phyloP scores from a whole-genome alignment of 2,797 vertebrate species.

The Oophaga sylvatica region DNA sequence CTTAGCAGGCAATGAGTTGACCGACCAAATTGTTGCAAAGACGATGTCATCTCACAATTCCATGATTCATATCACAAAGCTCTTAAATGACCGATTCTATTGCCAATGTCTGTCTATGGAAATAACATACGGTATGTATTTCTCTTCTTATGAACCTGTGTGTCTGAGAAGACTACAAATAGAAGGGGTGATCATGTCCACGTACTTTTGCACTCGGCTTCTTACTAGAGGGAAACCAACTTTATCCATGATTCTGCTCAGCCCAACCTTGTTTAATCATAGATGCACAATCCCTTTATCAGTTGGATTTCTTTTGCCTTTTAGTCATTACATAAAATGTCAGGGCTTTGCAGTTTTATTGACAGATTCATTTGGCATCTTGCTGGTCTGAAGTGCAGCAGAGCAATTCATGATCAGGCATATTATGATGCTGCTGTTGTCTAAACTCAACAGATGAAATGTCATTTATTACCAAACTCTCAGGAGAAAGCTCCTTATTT shows the following conservation, averaged over 20 bases:
- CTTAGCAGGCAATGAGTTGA: background rate
- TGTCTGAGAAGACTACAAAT: background rate
- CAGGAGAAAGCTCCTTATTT: conserved; percentile 19
- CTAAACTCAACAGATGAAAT: conserved; percentile 3
- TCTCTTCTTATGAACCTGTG: background rate
- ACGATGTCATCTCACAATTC: background rate
- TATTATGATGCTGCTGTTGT: background rate
- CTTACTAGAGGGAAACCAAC: background rate
- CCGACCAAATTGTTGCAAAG: background rate
- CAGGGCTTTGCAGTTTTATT: background rate
- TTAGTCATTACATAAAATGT: background rate
- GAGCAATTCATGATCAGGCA: background rate
- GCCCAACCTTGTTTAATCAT: background rate
- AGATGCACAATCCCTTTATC: background rate
- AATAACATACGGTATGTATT: background rate
- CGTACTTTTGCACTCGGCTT: background rate
- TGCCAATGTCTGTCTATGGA: background rate
- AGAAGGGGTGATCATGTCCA: background rate
- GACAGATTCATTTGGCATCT: background rate
- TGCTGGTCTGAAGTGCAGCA: background rate
- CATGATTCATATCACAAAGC: background rate
- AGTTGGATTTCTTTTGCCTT: background rate
- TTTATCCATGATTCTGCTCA: background rate
- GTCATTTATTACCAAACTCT: conserved; percentile 2
- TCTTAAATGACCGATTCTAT: background rate